These are phyloP conservation scores for Toxostoma redivivum DNA, from an alignment of 2,113 vertebrate genomes.

Conservation along the genomic window DNA sequence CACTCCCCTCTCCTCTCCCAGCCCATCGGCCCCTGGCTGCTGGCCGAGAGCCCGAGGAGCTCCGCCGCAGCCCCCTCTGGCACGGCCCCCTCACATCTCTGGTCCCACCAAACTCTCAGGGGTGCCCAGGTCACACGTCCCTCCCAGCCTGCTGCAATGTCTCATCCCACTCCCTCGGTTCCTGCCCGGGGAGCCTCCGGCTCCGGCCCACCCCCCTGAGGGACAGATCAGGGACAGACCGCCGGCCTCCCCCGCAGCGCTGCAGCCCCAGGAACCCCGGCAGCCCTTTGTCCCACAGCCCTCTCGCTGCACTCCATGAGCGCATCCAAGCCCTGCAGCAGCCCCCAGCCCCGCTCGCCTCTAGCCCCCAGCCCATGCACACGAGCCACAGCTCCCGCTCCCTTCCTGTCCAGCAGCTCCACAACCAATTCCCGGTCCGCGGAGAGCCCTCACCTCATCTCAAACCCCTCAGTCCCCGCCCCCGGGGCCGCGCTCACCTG, in stretches of 20 bases:
- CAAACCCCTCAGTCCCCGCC: neutral
- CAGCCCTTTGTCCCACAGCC: neutral
- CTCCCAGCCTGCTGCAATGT: accelerated
- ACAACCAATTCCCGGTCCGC: neutral
- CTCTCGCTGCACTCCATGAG: neutral
- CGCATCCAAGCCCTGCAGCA: neutral
- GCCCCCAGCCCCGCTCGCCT: neutral
- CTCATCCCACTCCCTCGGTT: neutral
- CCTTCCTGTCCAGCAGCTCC: neutral
- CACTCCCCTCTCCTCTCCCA: no score
- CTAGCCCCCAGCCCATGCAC: neutral
- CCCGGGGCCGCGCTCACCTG: slow-evolving; percentile 74
- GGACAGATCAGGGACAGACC: neutral
- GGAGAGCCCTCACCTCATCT: no score
- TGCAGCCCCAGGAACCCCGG: neutral
- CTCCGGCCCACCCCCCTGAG: neutral
- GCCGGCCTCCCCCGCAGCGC: neutral
- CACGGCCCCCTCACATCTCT: accelerated
- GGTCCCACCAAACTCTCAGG: neutral
- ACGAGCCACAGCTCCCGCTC: neutral
- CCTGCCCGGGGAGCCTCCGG: accelerated
- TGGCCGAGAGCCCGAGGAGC: neutral
- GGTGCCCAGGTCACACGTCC: neutral
- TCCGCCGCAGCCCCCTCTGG: neutral
- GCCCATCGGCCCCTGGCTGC: accelerated